phyloP scores from a whole-genome alignment of 1,140 invertebrate genomes.

The Catajapyx aquilonaris region DNA sequence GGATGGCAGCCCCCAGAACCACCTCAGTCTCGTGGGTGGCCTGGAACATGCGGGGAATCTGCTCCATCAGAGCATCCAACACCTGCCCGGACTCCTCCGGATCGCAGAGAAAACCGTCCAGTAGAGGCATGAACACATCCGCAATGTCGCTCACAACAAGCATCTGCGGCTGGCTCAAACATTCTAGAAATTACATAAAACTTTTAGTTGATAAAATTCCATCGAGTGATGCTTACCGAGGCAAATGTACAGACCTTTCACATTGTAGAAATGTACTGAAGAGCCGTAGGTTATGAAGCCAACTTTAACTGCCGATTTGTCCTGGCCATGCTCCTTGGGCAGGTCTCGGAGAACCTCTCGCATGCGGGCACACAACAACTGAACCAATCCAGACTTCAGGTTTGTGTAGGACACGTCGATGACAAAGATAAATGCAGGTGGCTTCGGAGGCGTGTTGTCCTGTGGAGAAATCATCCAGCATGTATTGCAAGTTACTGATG shows the following conservation, averaged over 20 bases:
- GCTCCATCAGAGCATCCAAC: slow-evolving; percentile 67
- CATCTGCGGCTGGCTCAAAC: slow-evolving; percentile 80
- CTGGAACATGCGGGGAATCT: slow-evolving; percentile 78
- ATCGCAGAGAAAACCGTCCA: slow-evolving; percentile 87
- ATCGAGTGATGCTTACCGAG: no score
- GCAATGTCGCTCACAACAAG: slow-evolving; percentile 89
- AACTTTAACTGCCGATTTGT: slow-evolving; percentile 58
- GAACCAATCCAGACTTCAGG: slow-evolving; percentile 75
- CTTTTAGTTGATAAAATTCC: slow-evolving; percentile 4
- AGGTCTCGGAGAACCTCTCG: slow-evolving; percentile 40
- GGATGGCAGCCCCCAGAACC: slow-evolving; percentile 83
- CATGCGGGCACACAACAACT: slow-evolving; percentile 69
- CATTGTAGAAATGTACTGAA: slow-evolving; percentile 92
- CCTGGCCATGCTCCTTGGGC: slow-evolving; percentile 38
- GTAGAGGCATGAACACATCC: slow-evolving; percentile 92
- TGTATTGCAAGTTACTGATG: not conserved
- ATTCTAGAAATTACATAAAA: slow-evolving; percentile 26
- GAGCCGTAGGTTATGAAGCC: slow-evolving; percentile 94
- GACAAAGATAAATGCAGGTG: slow-evolving; percentile 88
- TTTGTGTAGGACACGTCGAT: slow-evolving; percentile 96
- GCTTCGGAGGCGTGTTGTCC: slow-evolving; percentile 74
- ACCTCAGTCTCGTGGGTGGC: slow-evolving; percentile 90
- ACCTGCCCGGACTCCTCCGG: slow-evolving; percentile 60
- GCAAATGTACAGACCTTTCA: no score
- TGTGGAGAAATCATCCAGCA: slow-evolving; percentile 20